A percentile compares a stretch with the other conserved stretches of the same genome.
These are phyloP conservation scores for Sula dactylatra DNA, from an alignment of 2,113 vertebrate genomes.

Conservation along the genomic window DNA sequence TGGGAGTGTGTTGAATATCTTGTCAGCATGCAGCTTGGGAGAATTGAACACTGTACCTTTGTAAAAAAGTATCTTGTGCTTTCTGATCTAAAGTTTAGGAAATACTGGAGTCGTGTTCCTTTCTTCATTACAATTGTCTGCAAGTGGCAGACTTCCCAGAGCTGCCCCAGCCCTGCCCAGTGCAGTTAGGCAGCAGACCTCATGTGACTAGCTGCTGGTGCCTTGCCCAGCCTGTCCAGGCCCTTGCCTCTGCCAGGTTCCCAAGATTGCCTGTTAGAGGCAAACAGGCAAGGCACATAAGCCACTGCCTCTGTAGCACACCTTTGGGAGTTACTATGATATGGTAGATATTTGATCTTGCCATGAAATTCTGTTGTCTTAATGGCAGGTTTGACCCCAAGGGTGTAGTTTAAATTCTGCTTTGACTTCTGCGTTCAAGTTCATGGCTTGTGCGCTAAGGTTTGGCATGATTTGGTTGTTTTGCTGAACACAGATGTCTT, in stretches of 20 bases:
- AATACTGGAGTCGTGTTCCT: neutral
- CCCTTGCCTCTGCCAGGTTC: constrained; percentile 7
- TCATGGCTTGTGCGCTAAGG: neutral
- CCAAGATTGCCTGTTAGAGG: neutral
- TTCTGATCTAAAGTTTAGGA: constrained; percentile 6
- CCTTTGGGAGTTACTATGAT: neutral
- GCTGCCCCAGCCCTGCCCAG: constrained; percentile 1
- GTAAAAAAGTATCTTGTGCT: neutral
- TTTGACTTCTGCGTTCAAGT: neutral
- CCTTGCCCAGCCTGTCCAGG: constrained; percentile 35
- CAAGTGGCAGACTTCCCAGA: neutral
- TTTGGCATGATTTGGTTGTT: constrained; percentile 6
- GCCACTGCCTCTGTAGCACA: neutral
- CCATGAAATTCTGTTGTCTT: neutral
- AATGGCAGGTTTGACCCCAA: neutral
- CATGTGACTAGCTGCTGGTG: constrained; percentile 22
- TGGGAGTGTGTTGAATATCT: neutral
- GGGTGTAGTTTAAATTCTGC: neutral
- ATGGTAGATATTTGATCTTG: neutral
- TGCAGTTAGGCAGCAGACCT: neutral
- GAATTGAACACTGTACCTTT: neutral
- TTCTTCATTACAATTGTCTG: constrained; percentile 8
- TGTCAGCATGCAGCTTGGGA: neutral
- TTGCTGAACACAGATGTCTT: neutral
- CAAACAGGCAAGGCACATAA: neutral